Conservation (phyloP, 2,888 invertebrate genomes). For the Diadromus collaris region DNA sequence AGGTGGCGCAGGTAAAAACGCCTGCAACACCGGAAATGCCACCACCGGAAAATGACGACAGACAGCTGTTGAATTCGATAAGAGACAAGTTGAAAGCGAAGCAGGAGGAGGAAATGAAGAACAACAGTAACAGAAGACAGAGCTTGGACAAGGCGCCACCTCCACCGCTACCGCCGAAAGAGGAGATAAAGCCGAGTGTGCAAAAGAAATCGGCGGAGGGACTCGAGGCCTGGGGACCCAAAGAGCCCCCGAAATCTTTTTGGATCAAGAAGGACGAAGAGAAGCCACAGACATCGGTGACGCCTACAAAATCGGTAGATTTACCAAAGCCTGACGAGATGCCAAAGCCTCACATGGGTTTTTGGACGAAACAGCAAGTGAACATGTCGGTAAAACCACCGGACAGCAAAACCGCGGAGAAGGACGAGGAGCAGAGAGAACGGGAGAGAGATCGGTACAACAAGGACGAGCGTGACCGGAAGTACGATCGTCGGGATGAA, state of each 20-base stretch:
- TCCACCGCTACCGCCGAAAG: constrained; percentile 25
- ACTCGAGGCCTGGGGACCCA: constrained; percentile 75
- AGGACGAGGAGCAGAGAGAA: constrained; percentile 74
- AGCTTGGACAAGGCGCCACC: constrained; percentile 57
- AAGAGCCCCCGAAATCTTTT: constrained; percentile 74
- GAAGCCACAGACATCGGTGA: constrained; percentile 60
- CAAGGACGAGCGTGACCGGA: constrained; percentile 68
- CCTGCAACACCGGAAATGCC: constrained; percentile 65
- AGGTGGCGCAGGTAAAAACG: constrained; percentile 72
- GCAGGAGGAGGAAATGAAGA: constrained; percentile 81
- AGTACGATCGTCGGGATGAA: constrained; percentile 75
- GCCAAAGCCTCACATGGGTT: constrained; percentile 79
- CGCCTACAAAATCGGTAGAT: constrained; percentile 67
- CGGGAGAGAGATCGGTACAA: constrained; percentile 72
- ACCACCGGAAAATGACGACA: constrained; percentile 79
- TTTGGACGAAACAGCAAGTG: constrained; percentile 79
- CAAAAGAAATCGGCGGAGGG: constrained; percentile 61
- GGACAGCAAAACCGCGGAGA: constrained; percentile 76
- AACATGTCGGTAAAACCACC: constrained; percentile 75
- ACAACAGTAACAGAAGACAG: constrained; percentile 64
- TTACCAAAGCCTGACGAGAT: constrained; percentile 76
- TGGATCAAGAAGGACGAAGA: constrained; percentile 76
- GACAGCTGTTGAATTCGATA: constrained; percentile 80
- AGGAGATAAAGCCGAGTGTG: constrained; percentile 46
- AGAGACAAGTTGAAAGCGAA: constrained; percentile 82